Evolutionary conservation across 2,113 vertebrate genomes (phyloP).

Genomic region (Seriola aureovittata): DNA sequence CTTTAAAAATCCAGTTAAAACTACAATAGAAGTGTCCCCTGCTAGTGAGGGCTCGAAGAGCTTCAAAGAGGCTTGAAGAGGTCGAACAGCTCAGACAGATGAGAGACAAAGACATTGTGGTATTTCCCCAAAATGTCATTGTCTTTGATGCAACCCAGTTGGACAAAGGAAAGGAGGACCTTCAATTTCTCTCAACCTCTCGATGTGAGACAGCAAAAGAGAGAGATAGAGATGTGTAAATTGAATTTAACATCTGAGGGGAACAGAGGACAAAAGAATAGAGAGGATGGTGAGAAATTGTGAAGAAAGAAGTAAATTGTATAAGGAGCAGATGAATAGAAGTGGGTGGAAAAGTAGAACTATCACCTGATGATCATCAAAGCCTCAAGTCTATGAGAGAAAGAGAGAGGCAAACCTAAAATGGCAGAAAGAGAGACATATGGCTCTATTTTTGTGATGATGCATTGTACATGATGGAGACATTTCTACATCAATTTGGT

Average conservation of each 20-base stretch:
- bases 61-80: conserved; percentile 42
- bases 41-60: background rate
- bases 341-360: conserved; percentile 40
- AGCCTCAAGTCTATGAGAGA: conserved; percentile 1
- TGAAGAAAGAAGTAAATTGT: conserved; percentile 31
- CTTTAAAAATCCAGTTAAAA: background rate
- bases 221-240: conserved; percentile 53
- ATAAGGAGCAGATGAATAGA: conserved; percentile 34
- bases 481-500: conserved; percentile 30
- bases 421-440: conserved; percentile 26
- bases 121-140: conserved; percentile 76
- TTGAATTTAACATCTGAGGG: conserved; percentile 55
- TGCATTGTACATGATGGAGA: background rate
- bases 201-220: conserved; percentile 31
- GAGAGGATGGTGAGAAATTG: conserved; percentile 33
- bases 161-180: conserved; percentile 34
- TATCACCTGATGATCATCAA: conserved; percentile 43
- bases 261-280: conserved; percentile 22
- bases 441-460: conserved; percentile 26
- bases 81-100: conserved; percentile 39
- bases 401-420: conserved; percentile 25
- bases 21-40: background rate
- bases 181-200: conserved; percentile 43
- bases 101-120: conserved; percentile 46
- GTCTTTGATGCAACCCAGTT: conserved; percentile 65